These are phyloP conservation scores for Salvelinus sp. DNA, from an alignment of 2,113 vertebrate species.

Conservation along the genomic window DNA sequence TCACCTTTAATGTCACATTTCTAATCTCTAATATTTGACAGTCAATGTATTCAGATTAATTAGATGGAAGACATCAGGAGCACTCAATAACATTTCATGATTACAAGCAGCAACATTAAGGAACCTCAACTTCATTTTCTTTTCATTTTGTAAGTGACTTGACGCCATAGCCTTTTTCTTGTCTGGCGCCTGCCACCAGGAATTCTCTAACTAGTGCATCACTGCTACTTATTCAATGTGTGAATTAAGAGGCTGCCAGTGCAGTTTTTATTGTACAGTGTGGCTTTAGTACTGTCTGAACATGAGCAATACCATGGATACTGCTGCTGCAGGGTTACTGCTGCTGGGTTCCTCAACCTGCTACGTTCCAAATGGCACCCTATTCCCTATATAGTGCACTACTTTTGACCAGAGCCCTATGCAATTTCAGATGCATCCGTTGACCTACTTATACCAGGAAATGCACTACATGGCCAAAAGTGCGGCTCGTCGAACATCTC, in stretches of 20 bases:
- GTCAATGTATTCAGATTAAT: neutral
- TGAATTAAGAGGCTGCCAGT: too few relatives aligned
- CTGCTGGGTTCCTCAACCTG: too few relatives aligned
- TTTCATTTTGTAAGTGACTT: neutral
- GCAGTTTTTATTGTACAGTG: neutral
- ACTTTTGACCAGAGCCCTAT: too few relatives aligned
- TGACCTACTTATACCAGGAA: too few relatives aligned
- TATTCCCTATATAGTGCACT: too few relatives aligned
- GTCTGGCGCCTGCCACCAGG: neutral
- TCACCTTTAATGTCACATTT: neutral
- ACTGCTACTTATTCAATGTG: neutral
- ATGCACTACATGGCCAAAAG: too few relatives aligned
- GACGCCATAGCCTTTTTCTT: neutral
- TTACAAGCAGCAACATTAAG: neutral
- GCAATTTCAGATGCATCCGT: too few relatives aligned
- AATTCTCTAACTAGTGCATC: neutral
- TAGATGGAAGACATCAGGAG: neutral
- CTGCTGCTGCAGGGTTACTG: slow-evolving; percentile 8
- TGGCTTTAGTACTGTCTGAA: neutral
- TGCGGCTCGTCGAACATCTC: too few relatives aligned
- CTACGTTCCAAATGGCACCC: too few relatives aligned
- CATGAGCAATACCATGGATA: slow-evolving; percentile 25
- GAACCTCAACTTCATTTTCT: neutral
- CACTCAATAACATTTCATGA: neutral
- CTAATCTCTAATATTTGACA: neutral